These are phyloP conservation scores for Chaetophractus vellerosus DNA, from an alignment of 2,797 vertebrate genomes.

Conservation along the genomic window DNA sequence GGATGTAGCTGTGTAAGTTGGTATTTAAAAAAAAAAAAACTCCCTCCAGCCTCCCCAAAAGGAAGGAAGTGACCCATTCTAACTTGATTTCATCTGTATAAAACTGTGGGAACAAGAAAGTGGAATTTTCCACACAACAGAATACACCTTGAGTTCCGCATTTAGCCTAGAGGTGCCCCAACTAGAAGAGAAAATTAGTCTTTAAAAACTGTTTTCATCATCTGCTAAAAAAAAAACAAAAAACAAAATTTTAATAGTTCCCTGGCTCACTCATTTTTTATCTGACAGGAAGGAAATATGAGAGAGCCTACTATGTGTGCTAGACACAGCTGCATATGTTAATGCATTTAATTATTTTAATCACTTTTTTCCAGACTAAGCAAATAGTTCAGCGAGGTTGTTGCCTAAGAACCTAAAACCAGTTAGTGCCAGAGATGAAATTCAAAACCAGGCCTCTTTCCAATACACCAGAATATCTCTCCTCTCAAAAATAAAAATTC, in stretches of 20 bases:
- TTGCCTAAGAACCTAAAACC: conserved; percentile 12
- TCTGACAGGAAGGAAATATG: conserved; percentile 8
- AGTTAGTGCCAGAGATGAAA: conserved; percentile 15
- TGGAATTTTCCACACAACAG: not conserved
- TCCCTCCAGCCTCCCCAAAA: not conserved
- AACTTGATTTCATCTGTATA: conserved; percentile 20
- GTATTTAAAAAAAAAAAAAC: not conserved
- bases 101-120: conserved; percentile 39
- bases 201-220: conserved; percentile 40
- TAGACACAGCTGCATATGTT: not conserved
- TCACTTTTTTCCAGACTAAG: conserved; percentile 21
- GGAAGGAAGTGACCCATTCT: not conserved
- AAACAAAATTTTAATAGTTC: conserved; percentile 25
- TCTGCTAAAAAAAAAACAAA: conserved; percentile 3
- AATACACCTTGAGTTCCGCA: conserved; percentile 20
- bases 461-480: not conserved
- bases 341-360: not conserved
- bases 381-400: not conserved
- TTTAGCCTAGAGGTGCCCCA: not conserved
- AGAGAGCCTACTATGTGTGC: not conserved
- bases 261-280: not conserved
- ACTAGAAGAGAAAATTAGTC: conserved; percentile 52
- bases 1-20: not conserved
- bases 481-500: conserved; percentile 24
- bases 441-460: conserved; percentile 21